Conservation (phyloP, 2,888 invertebrate species). For the Prenolepis imparis region DNA sequence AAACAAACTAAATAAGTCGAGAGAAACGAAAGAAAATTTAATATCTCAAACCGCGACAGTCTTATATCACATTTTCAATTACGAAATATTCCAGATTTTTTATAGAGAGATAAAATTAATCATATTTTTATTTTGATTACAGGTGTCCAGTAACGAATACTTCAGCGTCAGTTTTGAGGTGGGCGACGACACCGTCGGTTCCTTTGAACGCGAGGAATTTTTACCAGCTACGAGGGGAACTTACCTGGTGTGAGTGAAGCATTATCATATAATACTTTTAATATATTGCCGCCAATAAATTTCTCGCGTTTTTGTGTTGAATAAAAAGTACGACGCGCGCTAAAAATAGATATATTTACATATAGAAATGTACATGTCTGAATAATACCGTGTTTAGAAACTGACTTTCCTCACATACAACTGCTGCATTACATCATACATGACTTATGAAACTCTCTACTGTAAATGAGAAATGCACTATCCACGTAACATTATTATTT, state of each 20-base stretch:
- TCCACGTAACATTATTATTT: not conserved
- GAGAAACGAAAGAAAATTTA: too few relatives aligned
- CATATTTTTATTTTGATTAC: constrained; percentile 61
- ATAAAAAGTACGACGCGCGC: not conserved
- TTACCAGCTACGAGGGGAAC: constrained; percentile 90
- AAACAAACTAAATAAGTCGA: too few relatives aligned
- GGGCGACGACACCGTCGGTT: constrained; percentile 87
- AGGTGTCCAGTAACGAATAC: constrained; percentile 92
- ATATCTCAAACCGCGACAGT: constrained; percentile 15
- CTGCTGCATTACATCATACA: not conserved
- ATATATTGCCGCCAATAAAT: constrained; percentile 10
- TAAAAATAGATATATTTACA: not conserved
- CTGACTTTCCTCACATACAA: not conserved
- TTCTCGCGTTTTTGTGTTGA: not conserved
- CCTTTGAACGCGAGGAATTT: constrained; percentile 89
- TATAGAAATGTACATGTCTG: not conserved
- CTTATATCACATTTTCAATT: constrained; percentile 9
- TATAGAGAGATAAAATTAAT: not conserved
- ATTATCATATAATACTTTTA: constrained; percentile 35
- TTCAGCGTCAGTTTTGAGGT: constrained; percentile 91
- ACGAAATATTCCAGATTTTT: not conserved
- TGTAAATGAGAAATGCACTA: not conserved
- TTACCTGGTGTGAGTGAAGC: constrained; percentile 89
- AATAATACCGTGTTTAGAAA: not conserved
- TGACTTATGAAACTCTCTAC: not conserved